Evolutionary conservation across 2,888 invertebrate genomes (phyloP), one percentile per base, ranked within the genome.

Genomic region (Thereva unica): DNA sequence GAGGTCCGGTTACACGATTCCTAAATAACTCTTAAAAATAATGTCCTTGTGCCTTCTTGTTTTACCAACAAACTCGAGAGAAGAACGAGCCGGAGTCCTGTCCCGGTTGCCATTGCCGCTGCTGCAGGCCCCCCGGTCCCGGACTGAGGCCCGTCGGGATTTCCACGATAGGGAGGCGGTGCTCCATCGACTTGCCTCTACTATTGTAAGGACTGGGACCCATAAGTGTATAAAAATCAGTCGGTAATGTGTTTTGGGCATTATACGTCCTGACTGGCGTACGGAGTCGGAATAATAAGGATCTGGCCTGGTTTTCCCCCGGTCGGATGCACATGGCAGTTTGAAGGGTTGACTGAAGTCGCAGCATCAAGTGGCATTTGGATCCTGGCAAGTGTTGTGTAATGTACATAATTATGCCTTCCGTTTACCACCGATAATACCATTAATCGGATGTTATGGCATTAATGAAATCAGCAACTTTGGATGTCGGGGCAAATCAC

Each of bases 21-120:
- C 67, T 69, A 69, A 69, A 69, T 69, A 67, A 69, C 69, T 69
- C 69, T 69, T 69, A 69, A 67, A 69, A 69, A 69, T 69, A 69
- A 69, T 69, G 69, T 69, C 65, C 52, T 56, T 61, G 54, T 66
- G 56, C 64, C 44, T 64, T 64, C 42, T 53, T 64, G 49, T 61
- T 61, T 61, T 40, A 49, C 61, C 49, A 61, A 61, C 61, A 61
- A 52, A 64, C 63, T 7, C n/a, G 10, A 23, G 10, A 35, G 38
- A 7, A 42, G 9, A 42, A 9, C 42, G 9, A 42, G 42, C 42
- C 7, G 9, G 42, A 42, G 7, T 42, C 9, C 53, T 53, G 7
- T 23, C 23, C 35, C 12, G 5, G 9, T 7, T 8, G 8, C 52
- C 38, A 9, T 38, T 35, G 37, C 4, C n/a, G 38, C 23, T 42